These are phyloP conservation scores for Drosophila truncata DNA, from an alignment of 1,140 invertebrate species.

Conservation along the genomic window DNA sequence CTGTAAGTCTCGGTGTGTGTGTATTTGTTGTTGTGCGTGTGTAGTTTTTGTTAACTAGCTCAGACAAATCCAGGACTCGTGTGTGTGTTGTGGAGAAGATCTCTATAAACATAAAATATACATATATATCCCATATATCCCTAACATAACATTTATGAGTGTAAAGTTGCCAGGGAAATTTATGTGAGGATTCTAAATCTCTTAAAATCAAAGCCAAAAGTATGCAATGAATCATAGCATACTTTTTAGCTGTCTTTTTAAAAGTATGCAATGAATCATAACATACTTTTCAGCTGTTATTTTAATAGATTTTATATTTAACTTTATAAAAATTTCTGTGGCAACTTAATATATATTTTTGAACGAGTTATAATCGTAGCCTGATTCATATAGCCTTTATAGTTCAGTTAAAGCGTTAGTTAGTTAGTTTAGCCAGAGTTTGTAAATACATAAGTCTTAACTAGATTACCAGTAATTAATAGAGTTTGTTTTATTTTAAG, in stretches of 20 bases:
- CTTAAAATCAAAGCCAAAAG: too few relatives aligned
- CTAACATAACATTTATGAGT: neutral
- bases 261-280: neutral
- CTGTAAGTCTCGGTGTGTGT: conserved; percentile 49
- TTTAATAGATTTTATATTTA: neutral
- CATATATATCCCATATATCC: neutral
- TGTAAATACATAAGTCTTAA: conserved; percentile 41
- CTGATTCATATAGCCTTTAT: conserved; percentile 32
- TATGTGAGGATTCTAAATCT: neutral
- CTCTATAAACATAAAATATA: neutral
- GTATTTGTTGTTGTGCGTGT: conserved; percentile 16
- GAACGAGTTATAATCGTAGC: conserved; percentile 43
- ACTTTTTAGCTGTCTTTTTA: neutral
- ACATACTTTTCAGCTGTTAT: neutral
- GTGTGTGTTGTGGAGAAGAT: conserved; percentile 3
- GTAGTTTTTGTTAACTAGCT: conserved; percentile 59
- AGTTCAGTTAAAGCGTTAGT: conserved; percentile 41
- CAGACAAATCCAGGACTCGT: conserved; percentile 50
- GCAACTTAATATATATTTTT: neutral
- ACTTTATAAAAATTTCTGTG: neutral
- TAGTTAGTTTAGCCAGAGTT: conserved; percentile 35
- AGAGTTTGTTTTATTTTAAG: conserved; percentile 5
- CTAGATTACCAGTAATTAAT: conserved; percentile 32
- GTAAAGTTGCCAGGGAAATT: neutral
- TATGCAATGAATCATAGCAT: neutral